phyloP scores from a whole-genome alignment of 2,888 invertebrate species.

The Acrobeloides nanus region DNA sequence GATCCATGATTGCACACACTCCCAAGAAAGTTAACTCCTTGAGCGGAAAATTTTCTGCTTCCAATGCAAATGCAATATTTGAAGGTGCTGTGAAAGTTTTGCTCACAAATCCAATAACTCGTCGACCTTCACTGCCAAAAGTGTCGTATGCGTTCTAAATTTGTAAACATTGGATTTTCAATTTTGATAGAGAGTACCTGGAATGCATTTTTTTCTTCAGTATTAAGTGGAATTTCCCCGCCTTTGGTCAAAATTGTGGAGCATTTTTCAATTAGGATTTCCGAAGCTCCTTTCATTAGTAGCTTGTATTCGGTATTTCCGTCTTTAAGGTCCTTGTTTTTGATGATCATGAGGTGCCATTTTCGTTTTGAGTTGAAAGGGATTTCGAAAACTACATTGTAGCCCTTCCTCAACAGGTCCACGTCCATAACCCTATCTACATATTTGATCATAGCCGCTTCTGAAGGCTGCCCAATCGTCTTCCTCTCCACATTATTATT shows the following conservation, averaged over 20 bases:
- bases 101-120: constrained; percentile 39
- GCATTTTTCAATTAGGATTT: constrained; percentile 41
- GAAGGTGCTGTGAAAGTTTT: constrained; percentile 32
- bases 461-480: constrained; percentile 43
- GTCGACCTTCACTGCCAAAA: constrained; percentile 39
- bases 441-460: constrained; percentile 48
- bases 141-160: constrained; percentile 31
- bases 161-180: too few species aligned
- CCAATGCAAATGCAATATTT: constrained; percentile 27
- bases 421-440: constrained; percentile 42
- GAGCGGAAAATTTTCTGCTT: constrained; percentile 32
- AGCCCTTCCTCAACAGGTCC: constrained; percentile 47
- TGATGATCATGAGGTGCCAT: constrained; percentile 42
- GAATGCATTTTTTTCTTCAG: too few species aligned
- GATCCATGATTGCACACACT: constrained; percentile 42
- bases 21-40: constrained; percentile 33
- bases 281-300: constrained; percentile 52
- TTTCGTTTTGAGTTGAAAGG: constrained; percentile 50
- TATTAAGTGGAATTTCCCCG: constrained; percentile 15
- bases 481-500: too few species aligned
- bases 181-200: not conserved
- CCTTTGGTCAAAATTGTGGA: constrained; percentile 27
- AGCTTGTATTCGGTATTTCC: too few species aligned
- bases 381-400: constrained; percentile 41
- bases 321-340: too few species aligned